Conservation (phyloP, 37 sponge, comb jelly and placozoan genomes). For the Haliclona indistincta region DNA sequence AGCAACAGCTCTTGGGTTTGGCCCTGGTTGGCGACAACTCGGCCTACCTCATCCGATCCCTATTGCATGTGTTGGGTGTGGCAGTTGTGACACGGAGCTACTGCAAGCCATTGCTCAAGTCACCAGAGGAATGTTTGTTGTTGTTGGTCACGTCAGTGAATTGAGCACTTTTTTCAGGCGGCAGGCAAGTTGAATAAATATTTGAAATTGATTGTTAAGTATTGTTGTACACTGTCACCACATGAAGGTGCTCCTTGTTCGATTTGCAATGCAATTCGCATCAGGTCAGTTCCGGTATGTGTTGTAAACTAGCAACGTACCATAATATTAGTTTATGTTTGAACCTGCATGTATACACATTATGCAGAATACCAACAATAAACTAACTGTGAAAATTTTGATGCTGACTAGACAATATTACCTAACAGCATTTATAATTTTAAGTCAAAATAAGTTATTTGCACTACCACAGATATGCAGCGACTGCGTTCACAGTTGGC, state of each 20-base stretch:
- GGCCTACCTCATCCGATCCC: constrained; percentile 51
- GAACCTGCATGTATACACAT: no score
- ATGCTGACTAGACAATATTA: no score
- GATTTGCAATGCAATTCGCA: constrained; percentile 59
- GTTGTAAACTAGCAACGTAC: no score
- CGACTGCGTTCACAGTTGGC: constrained; percentile 48
- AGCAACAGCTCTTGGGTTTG: constrained; percentile 41
- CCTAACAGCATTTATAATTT: no score
- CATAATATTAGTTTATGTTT: no score
- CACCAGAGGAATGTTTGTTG: constrained; percentile 58
- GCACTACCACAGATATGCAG: constrained; percentile 22
- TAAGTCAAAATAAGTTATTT: not conserved
- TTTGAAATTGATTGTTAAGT: no score
- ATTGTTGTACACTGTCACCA: no score
- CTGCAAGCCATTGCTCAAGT: constrained; percentile 39
- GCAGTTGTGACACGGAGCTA: constrained; percentile 39
- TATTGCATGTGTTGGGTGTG: constrained; percentile 63
- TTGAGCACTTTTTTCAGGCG: constrained; percentile 54
- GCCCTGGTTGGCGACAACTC: constrained; percentile 36
- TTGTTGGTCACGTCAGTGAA: constrained; percentile 38
- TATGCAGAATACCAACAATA: no score
- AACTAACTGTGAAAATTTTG: no score
- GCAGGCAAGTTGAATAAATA: constrained; percentile 48
- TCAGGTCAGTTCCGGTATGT: no score
- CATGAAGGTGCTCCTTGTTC: constrained; percentile 56